Conservation (phyloP, 2,888 invertebrate genomes). For the Petrolisthes cinctipes region DNA sequence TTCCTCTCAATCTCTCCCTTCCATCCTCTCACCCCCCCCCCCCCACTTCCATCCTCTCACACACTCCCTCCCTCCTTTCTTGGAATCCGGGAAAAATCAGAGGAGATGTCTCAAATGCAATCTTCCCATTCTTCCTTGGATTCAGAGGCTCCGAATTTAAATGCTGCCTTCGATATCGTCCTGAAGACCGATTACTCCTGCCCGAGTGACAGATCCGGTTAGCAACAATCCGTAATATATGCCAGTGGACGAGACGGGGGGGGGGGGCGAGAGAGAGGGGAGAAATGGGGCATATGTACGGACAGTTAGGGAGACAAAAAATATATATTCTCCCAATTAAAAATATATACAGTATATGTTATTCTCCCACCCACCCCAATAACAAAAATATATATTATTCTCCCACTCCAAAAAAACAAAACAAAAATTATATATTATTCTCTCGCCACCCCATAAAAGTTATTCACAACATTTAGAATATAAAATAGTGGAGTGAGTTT, state of each 20-base stretch:
- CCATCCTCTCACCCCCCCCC: neutral
- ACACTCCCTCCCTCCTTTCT: neutral
- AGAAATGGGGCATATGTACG: too few relatives aligned
- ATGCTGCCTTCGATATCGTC: conserved; percentile 47
- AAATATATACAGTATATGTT: too few relatives aligned
- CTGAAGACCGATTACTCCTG: conserved; percentile 40
- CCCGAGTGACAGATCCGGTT: conserved; percentile 36
- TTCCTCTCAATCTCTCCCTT: neutral
- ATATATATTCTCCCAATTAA: too few relatives aligned
- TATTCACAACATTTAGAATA: too few relatives aligned
- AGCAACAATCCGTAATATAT: conserved; percentile 39
- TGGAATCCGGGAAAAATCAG: conserved; percentile 20
- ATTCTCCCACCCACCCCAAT: too few relatives aligned
- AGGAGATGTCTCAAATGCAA: conserved; percentile 40
- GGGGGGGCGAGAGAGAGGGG: neutral
- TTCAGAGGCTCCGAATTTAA: conserved; percentile 38
- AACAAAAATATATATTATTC: too few relatives aligned
- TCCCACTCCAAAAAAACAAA: too few relatives aligned
- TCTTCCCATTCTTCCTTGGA: conserved; percentile 33
- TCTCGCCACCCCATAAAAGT: too few relatives aligned
- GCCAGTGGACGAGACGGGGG: neutral
- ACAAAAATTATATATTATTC: too few relatives aligned
- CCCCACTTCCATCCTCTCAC: neutral
- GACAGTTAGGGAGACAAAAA: too few relatives aligned
- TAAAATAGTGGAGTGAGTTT: too few relatives aligned